phyloP scores from a whole-genome alignment of 1,140 invertebrate genomes.

The Drosophila willistoni region DNA sequence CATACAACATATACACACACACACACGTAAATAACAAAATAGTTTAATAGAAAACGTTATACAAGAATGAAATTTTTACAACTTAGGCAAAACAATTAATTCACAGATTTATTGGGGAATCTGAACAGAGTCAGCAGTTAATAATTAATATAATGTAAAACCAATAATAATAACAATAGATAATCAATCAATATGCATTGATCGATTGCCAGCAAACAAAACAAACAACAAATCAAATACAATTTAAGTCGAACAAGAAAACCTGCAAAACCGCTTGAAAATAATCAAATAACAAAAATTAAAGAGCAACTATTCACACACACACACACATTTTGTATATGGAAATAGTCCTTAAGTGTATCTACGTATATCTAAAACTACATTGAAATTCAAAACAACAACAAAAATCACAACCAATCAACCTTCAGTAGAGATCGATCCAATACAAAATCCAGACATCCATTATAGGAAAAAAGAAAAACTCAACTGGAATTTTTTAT shows the following conservation, averaged over 20 bases:
- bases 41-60: constrained; percentile 57
- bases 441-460: constrained; percentile 54
- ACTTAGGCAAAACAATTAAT: constrained; percentile 62
- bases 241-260: constrained; percentile 13
- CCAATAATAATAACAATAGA: constrained; percentile 33
- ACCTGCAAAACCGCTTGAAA: constrained; percentile 28
- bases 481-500: constrained; percentile 76
- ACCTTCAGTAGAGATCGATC: constrained; percentile 63
- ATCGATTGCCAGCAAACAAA: constrained; percentile 28
- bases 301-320: neutral
- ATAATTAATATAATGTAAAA: constrained; percentile 5
- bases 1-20: constrained; percentile 28
- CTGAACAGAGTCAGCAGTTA: constrained; percentile 43
- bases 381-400: constrained; percentile 28
- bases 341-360: neutral
- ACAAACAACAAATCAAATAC: constrained; percentile 24
- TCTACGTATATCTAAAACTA: constrained; percentile 30
- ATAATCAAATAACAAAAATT: neutral
- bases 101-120: constrained; percentile 43
- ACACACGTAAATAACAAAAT: constrained; percentile 35
- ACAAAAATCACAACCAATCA: constrained; percentile 50
- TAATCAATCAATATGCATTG: constrained; percentile 17
- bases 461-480: constrained; percentile 57
- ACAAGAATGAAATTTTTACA: constrained; percentile 66
- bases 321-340: neutral